Evolutionary conservation across 2,113 vertebrate genomes (phyloP), one percentile per base, ranked within the genome.

Genomic region (Myotis lucifugus): DNA sequence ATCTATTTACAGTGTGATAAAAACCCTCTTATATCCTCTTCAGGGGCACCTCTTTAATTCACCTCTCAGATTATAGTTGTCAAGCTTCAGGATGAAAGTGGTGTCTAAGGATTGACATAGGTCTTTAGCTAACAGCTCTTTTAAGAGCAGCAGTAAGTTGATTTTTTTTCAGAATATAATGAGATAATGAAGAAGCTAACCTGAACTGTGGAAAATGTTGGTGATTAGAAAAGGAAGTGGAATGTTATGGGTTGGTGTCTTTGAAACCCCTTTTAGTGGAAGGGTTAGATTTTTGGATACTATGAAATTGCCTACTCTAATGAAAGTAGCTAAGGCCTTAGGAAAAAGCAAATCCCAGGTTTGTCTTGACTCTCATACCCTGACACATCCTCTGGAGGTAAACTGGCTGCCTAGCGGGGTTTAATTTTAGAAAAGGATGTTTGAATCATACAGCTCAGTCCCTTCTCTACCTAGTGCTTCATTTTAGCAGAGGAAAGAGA

Each of bases 401-500:
- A 3, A 67, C 84, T 97, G 97, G 93, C 78, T 95, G 70, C 81
- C 14, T 88, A 72, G 87, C 27, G 18, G 21, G 14, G 95, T 96
- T 98, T 97, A 97, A 97, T 97, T 97, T 98, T 96, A 98, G 98
- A 98, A 97, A 97, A 98, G 98, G 98, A 98, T 97, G 97, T 98
- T 98, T 98, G 98, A 98, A 98, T 98, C 84, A 79, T 97, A 94
- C 97, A 12, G 90, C 69, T 88, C 73, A 78, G 87, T 78, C 0
- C 8, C 92, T 85, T 93, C 88, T 86, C 82, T 4, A 88, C 94
- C 95, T 95, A 95, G 93, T 40, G 84, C 97, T 99, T 99, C 99
- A 99, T 98, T 98, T 97, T 67, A 73, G 86, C 95, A 97, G 66
- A 98, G 98, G 98, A 99, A 99, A 98, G 98, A 98, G 98, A 99